These are phyloP conservation scores for Urocitellus parryii DNA, from an alignment of 2,113 vertebrate species.

Conservation along the genomic window DNA sequence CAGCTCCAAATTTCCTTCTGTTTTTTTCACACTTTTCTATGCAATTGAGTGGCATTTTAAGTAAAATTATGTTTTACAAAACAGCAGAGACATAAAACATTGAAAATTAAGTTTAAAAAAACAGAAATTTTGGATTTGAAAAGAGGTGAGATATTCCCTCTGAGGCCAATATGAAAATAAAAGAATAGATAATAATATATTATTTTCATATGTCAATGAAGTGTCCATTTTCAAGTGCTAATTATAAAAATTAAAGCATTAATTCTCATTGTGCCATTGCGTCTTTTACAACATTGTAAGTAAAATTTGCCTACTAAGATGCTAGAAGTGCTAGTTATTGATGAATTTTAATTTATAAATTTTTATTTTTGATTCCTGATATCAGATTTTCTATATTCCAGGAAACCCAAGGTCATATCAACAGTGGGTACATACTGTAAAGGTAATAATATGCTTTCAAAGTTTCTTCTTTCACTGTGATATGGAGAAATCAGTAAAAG, in stretches of 20 bases:
- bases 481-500: background rate
- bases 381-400: conserved; percentile 81
- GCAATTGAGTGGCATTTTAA: conserved; percentile 7
- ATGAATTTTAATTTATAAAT: background rate
- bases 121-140: conserved; percentile 10
- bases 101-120: conserved; percentile 11
- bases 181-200: background rate
- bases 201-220: background rate
- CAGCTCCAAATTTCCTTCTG: background rate
- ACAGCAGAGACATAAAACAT: background rate
- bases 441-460: conserved; percentile 88
- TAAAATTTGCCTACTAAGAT: background rate
- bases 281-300: background rate
- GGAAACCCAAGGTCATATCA: conserved; percentile 96
- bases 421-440: conserved; percentile 96
- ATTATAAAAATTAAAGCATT: background rate
- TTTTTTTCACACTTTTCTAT: background rate
- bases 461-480: background rate
- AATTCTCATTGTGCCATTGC: background rate
- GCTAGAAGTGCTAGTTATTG: background rate
- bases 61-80: background rate
- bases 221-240: background rate
- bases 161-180: background rate
- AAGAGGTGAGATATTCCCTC: background rate
- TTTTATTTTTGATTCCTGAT: background rate